Conservation (phyloP, 2,113 vertebrate genomes). For the Bubo bubo region DNA sequence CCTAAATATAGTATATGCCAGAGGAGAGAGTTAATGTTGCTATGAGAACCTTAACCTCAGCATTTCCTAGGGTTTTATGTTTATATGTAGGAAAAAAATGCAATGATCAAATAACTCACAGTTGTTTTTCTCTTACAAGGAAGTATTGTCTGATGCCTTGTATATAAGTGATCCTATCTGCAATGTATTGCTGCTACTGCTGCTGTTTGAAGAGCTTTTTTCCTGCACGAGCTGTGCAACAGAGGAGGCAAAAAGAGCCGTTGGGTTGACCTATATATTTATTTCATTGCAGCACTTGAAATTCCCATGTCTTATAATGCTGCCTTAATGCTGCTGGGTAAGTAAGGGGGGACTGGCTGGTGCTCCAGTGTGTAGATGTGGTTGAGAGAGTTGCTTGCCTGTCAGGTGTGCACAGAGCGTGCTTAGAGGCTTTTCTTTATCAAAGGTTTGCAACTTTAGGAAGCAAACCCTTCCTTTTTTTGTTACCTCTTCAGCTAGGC, state of each 20-base stretch:
- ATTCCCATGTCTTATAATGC: neutral
- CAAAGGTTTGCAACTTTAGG: neutral
- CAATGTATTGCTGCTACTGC: neutral
- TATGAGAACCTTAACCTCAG: conserved; percentile 69
- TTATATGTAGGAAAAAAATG: neutral
- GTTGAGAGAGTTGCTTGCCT: neutral
- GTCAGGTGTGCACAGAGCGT: neutral
- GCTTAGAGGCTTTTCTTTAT: neutral
- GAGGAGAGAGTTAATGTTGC: conserved; percentile 64
- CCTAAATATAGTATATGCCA: conserved; percentile 61
- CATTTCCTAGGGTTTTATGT: conserved; percentile 40
- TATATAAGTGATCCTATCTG: neutral
- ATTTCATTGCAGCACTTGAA: conserved; percentile 4
- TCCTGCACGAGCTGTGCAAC: neutral
- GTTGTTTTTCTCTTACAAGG: neutral
- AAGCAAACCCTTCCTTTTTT: neutral
- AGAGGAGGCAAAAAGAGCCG: neutral
- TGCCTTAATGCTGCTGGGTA: neutral
- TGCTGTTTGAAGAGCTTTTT: neutral
- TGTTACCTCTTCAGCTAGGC: neutral
- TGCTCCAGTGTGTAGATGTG: neutral
- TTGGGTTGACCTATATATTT: conserved; percentile 33
- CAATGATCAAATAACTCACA: neutral
- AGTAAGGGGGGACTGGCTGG: neutral
- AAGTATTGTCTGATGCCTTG: neutral